A percentile compares a stretch with the other conserved stretches of the same genome.
phyloP scores from a whole-genome alignment of 1,140 invertebrate species.

The Pogonus chalceus region DNA sequence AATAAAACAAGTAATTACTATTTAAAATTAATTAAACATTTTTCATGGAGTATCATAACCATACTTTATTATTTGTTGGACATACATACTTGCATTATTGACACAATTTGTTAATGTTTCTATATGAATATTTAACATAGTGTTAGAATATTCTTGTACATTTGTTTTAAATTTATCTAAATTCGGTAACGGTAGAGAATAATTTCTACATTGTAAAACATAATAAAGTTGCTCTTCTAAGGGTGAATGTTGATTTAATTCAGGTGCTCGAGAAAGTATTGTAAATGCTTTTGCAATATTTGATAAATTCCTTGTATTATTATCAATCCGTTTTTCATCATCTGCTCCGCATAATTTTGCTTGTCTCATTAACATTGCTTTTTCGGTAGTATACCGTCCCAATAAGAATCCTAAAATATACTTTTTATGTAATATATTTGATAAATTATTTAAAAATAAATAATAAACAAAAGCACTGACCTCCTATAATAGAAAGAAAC shows the following conservation, averaged over 20 bases:
- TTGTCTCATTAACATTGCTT: conserved; percentile 7
- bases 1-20: too few relatives aligned
- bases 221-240: neutral
- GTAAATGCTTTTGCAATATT: neutral
- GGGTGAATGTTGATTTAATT: neutral
- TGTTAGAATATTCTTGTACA: neutral
- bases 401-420: conserved; percentile 11
- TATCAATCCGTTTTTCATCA: neutral
- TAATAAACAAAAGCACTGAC: conserved; percentile 1
- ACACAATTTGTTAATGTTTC: neutral
- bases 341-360: neutral
- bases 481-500: conserved; percentile 11
- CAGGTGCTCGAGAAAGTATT: neutral
- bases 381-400: conserved; percentile 10
- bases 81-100: neutral
- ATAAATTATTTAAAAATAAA: neutral
- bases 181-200: neutral
- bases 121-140: neutral
- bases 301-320: neutral
- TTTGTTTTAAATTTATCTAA: neutral
- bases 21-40: too few relatives aligned
- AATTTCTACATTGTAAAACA: neutral
- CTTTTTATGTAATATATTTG: neutral
- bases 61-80: neutral
- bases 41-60: neutral